These are phyloP conservation scores for Venustaconcha ellipsiformis DNA, from an alignment of 1,140 invertebrate species.

Conservation along the genomic window DNA sequence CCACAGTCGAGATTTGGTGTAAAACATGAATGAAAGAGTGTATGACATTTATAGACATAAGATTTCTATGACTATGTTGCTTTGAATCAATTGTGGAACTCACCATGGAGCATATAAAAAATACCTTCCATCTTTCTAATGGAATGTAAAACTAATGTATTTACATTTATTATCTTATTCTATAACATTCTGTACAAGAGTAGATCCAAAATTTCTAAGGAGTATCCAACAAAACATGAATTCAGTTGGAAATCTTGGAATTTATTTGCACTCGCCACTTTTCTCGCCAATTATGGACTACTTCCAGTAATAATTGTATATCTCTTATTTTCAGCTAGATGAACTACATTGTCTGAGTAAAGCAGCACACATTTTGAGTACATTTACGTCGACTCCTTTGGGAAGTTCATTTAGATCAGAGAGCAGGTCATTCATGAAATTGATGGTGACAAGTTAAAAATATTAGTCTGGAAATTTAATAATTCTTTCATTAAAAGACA, in stretches of 20 bases:
- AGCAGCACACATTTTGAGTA: conserved; percentile 10
- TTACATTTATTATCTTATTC: conserved; percentile 16
- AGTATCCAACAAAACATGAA: conserved; percentile 14
- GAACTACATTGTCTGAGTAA: conserved; percentile 35
- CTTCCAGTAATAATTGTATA: conserved; percentile 25
- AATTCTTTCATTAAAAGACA: too few species aligned
- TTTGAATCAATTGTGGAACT: conserved; percentile 8
- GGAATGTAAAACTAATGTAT: conserved; percentile 29
- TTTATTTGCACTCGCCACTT: conserved; percentile 30
- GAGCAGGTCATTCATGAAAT: too few species aligned
- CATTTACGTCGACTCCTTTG: background rate
- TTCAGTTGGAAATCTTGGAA: conserved; percentile 5
- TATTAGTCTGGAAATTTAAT: too few species aligned
- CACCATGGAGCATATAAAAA: conserved; percentile 6
- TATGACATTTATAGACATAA: conserved; percentile 16
- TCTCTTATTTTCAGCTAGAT: conserved; percentile 9
- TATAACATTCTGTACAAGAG: conserved; percentile 1
- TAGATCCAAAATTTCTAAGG: conserved; percentile 1
- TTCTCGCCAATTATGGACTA: conserved; percentile 24
- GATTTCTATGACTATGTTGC: conserved; percentile 7
- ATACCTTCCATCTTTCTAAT: conserved; percentile 12
- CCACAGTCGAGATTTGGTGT: too few species aligned
- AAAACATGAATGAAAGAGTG: conserved; percentile 13
- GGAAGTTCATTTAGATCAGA: too few species aligned
- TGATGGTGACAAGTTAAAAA: too few species aligned